Evolutionary conservation across 2,113 vertebrate genomes (phyloP), one percentile per base, ranked within the genome.

Genomic region (Hippoglossus stenolepis): DNA sequence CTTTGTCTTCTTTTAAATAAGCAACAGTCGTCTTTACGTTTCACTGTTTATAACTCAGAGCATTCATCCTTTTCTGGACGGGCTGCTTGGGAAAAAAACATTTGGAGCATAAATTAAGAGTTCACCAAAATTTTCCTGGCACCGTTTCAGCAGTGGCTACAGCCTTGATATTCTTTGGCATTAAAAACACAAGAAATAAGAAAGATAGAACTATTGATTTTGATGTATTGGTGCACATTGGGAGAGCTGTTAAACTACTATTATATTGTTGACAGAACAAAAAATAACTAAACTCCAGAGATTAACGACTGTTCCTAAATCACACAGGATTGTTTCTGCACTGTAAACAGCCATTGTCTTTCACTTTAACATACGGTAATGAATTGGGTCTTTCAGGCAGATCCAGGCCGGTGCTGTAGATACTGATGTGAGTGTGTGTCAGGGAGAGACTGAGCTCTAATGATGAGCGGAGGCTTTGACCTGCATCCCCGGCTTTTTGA

Each of bases 381-480:
- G 31, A 56, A 31, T 58, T 74, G 56, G 67, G 24, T 63, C 64
- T 73, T 26, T 65, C 4, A 9, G 35, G 20, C 65, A 47, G 47
- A 61, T 7, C 23, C 68, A 38, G 70, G 35, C 35, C 21, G 26
- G 47, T 12, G 20, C 31, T 67, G 54, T 26, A 11, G 73, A 40
- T n/a, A 2, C 6, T 70, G 59, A 75, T 79, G 26, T 79, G 62
- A 75, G 14, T 65, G 26, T 65, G 26, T 58, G 45, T n/a, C n/a
- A 51, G 47, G 47, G 17, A 51, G 47, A 15, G 5, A 18, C 47
- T 54, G 26, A 24, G 40, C 72, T 69, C 62, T 70, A 62, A 79
- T 80, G 70, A 80, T 84, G 67, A 73, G 76, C 23, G 3, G 28
- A 57, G 54, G 73, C 51, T 64, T 84, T 85, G 79, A 82, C 79